Evolutionary conservation across 1,140 invertebrate species (phyloP), one percentile per base, ranked within the genome.

Genomic region (Lasioglossum albipes): DNA sequence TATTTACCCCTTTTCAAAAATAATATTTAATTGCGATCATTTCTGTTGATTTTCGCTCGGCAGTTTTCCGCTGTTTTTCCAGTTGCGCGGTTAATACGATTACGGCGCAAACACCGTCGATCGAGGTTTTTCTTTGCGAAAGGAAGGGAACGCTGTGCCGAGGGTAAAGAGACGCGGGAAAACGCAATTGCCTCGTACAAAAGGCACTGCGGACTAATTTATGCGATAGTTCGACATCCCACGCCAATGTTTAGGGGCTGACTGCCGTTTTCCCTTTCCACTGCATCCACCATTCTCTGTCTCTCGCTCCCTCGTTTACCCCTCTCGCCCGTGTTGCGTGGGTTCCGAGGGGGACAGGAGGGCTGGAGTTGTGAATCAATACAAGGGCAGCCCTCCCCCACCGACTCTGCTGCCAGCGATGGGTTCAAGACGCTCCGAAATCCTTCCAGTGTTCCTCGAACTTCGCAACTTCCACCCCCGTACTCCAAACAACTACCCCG

Each of bases 321-420:
- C 16, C 13, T 49, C 31, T 65, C 45, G 1, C 52, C 31, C 13
- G 20, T 41, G 31, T n/a, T 54, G 49, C 31, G 18, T 62, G 62
- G 67, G 42, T 36, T 67, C 57, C 18, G 57, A 81, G 84, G 84
- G 36, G 82, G 83, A 84, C 85, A 79, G 85, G 42, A 81, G 79
- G 61, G 75, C 84, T 67, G 83, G 88, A 87, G 84, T 87, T 89
- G 90, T 91, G 90, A 91, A 91, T 91, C 90, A 91, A 91, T 91
- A 91, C 90, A 91, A 91, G 89, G 90, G 87, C 90, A 80, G 88
- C 88, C 87, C 85, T 74, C n/a, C 71, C 77, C 49, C 77, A 54
- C 68, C 45, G 13, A 27, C 49, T 65, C 45, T 49, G 41, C 59
- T 66, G 45, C 70, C 31, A 74, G 52, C 71, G 71, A 79, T 73